Base-by-base conservation (phyloP, 2,797 vertebrate species). In the Fundulus diaphanus region DNA sequence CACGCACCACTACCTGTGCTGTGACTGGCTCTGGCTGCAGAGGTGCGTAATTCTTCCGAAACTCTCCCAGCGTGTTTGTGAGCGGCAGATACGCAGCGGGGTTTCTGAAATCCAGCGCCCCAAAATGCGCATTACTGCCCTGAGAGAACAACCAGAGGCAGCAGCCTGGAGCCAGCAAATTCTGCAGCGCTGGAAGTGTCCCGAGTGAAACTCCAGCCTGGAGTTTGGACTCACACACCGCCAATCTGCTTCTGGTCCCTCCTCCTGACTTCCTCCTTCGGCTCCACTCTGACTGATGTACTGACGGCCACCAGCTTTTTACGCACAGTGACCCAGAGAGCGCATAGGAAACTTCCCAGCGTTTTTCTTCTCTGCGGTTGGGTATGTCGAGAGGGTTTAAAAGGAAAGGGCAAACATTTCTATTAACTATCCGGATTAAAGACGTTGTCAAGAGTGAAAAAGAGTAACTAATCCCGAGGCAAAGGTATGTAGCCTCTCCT, bases 221-320 rank as follows among this genome's bases (percentile, higher is more conserved):
- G 27, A 37, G 31, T 59, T 74, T 70, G 54, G 13, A n/a, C 57
- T 46, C 79, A 78, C 79, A 78, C 80, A 70, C 75, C 81, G 71
- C 81, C 24, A 73, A 70, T 54, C 86, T 3, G 59, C 61, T 67
- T 15, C 63, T 83, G 87, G 86, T 90, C 88, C 91, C 88, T 90
- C 90, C 92, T 89, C 75, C 87, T 31, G 0, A 84, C 86, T 92
- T 92, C 91, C 91, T 91, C 54, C 46, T 85, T 79, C 86, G 81
- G 70, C 76, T 87, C 80, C 81, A 77, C 85, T 83, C 70, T 79
- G 80, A 68, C 75, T 71, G 65, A 51, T 22, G 29, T 48, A 48
- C 46, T 54, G 9, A 54, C 24, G 5, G 49, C 24, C 22, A 12
- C 27, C n/a, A 5, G 3, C n/a, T 12, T 12, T 27, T 27, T 66